Percentiles rank a stretch among this genome's conserved stretches.
These are phyloP conservation scores for Thymallus thymallus DNA, from an alignment of 2,113 vertebrate species.

Conservation along the genomic window DNA sequence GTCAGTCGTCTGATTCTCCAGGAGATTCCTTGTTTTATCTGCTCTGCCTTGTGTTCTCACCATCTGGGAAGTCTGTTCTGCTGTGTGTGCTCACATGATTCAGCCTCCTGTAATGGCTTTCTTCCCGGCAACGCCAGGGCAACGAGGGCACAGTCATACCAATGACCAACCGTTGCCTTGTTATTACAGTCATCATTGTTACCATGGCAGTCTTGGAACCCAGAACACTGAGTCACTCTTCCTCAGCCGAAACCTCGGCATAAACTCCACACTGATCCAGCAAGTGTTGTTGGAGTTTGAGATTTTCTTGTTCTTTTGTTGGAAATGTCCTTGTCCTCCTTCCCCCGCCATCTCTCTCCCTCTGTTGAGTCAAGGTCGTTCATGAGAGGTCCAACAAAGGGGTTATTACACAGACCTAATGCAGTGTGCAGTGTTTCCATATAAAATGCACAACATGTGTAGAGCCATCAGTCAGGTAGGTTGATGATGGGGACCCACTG, in stretches of 20 bases:
- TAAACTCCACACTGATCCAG: slow-evolving; percentile 52
- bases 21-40: background rate
- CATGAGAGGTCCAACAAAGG: slow-evolving; percentile 71
- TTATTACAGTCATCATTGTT: too few species aligned
- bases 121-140: slow-evolving; percentile 49
- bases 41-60: slow-evolving; percentile 28
- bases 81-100: slow-evolving; percentile 53
- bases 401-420: slow-evolving; percentile 74
- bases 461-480: slow-evolving; percentile 86
- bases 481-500: slow-evolving; percentile 96
- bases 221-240: slow-evolving; percentile 69
- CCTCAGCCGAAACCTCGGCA: slow-evolving; percentile 46
- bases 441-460: slow-evolving; percentile 38
- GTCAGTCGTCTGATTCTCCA: background rate
- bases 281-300: slow-evolving; percentile 34
- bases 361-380: slow-evolving; percentile 30
- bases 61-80: background rate
- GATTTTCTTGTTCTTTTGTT: background rate
- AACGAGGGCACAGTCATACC: slow-evolving; percentile 37
- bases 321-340: slow-evolving; percentile 19
- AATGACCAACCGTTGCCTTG: too few species aligned
- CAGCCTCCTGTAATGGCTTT: slow-evolving; percentile 60
- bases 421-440: slow-evolving; percentile 59
- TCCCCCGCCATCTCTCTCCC: slow-evolving; percentile 24
- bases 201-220: slow-evolving; percentile 55